Evolutionary conservation across 2,113 vertebrate species (phyloP).

Genomic region (Fregetta grallaria): DNA sequence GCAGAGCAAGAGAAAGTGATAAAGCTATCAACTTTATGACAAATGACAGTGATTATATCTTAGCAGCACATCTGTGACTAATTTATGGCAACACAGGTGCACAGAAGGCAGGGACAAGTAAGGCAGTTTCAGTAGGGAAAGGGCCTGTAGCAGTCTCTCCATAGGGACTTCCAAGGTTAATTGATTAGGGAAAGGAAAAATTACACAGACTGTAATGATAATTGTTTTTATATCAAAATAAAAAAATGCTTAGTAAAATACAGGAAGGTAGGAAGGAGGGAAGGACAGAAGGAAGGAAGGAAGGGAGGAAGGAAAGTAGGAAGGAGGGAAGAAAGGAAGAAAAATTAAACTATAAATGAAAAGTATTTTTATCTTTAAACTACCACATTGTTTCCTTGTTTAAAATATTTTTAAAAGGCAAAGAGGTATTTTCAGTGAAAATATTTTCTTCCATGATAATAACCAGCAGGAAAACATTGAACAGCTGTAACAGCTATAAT

Average conservation of each 20-base stretch:
- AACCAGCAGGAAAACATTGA: background rate
- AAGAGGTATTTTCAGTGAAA: conserved; percentile 35
- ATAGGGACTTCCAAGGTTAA: background rate
- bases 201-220: background rate
- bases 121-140: background rate
- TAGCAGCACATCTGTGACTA: background rate
- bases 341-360: background rate
- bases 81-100: conserved; percentile 29
- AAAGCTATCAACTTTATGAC: background rate
- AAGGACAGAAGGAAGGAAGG: background rate
- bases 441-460: conserved; percentile 26
- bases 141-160: background rate
- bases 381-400: background rate
- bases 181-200: background rate
- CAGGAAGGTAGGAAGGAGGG: too few species aligned
- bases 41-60: conserved; percentile 10
- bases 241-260: background rate
- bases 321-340: background rate
- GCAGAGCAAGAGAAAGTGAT: background rate
- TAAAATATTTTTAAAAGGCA: conserved; percentile 1
- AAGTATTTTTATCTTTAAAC: background rate
- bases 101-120: background rate
- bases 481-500: conserved; percentile 15
- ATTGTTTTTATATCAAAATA: background rate
- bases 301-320: background rate